Base-by-base conservation (phyloP, 1,140 invertebrate genomes). In the Drosophila truncata region DNA sequence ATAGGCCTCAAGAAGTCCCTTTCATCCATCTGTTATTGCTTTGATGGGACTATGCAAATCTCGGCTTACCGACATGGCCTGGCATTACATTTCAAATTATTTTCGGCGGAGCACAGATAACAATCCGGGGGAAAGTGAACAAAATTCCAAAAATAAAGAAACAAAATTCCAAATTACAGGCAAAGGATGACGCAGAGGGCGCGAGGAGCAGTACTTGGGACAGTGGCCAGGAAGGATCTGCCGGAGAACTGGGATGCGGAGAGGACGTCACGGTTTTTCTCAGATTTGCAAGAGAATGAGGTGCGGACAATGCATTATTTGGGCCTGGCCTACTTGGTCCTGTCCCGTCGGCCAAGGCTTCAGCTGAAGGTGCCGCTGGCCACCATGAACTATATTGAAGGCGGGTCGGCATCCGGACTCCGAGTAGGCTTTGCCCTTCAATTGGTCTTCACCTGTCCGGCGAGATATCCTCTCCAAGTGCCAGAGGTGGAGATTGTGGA, bases 301-400 rank as follows among this genome's bases (percentile, higher is more conserved):
- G 67, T 90, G 35, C 61, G 70, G 11, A 85, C 85, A 0, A 47
- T 90, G 70, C 85, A 91, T 27, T 90, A 90, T 16, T 39, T 90
- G 54, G 85, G 85, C 8, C 37, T 81, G 39, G 69, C 85, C 14
- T 90, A 85, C 35, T 9, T 79, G 71, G 85, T 90, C 2, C 18
- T 90, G 10, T 37, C 61, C 10, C 86, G 86, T 1, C 39, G 27
- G 2, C 82, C 85, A 0, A 13, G 49, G 4, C 42, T 90, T 10
- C 60, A 73, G 4, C 4, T 90, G 11, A 85, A 70, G 61, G 49
- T 90, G 31, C 81, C 85, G 0, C 33, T 90, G 44, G 78, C 81
- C 54, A 85, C 81, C 2, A 18, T 63, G 6, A 90, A 88, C 64
- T 88, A 79, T n/a, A 3, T 25, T 25, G 66, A 67, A 10, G 46